Evolutionary conservation across 1,140 invertebrate genomes (phyloP), one percentile per base, ranked within the genome.

Genomic region (Brachionus manjavacas): DNA sequence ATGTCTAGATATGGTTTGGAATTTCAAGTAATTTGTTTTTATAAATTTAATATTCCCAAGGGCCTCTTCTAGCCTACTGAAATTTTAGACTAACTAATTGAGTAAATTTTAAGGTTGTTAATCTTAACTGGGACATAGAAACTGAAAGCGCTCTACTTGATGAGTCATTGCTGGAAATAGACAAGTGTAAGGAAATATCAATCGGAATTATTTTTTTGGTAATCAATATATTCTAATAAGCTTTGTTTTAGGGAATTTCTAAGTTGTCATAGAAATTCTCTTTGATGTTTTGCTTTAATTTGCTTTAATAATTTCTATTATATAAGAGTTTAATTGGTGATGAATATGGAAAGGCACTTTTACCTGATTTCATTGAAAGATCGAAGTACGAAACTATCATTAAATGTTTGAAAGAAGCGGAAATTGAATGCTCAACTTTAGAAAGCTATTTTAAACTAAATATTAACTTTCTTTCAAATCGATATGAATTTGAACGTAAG

Each of bases 1-100:
- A 81, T 81, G 20, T 81, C 49, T 3, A 23, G 79, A 81, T 81
- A 81, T 64, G 79, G 79, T 0, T 23, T 81, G 20, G 79, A 81
- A n/a, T 81, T 81, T 81, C 52, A 64, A 46, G 79, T 81, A 81
- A n/a, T 23, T 64, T 80, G 16, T 39, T 81, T 68, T 60, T 20
- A 23, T 20, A 60, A 60, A 2, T 60, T 60, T 60, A 60, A 20
- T 60, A 60, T 60, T 52, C 1, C 46, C 46, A 52, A 52, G 46
- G 7, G 46, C 16, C 12, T 14, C 7, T 52, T 16, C 16, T 8
- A 28, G 4, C 31, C n/a, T 66, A 70, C 8, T 14, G n/a, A 70
- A 35, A 70, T 28, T 70, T 31, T 41, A 16, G 31, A 41, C 28
- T 35, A 9, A 81, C n/a, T 35, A 35, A 60, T 20, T 25, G 11